A percentile compares a stretch with the other conserved stretches of the same genome.
Evolutionary conservation across 2,797 vertebrate genomes (phyloP).

Genomic region (Pseudotriccus pelzelni): DNA sequence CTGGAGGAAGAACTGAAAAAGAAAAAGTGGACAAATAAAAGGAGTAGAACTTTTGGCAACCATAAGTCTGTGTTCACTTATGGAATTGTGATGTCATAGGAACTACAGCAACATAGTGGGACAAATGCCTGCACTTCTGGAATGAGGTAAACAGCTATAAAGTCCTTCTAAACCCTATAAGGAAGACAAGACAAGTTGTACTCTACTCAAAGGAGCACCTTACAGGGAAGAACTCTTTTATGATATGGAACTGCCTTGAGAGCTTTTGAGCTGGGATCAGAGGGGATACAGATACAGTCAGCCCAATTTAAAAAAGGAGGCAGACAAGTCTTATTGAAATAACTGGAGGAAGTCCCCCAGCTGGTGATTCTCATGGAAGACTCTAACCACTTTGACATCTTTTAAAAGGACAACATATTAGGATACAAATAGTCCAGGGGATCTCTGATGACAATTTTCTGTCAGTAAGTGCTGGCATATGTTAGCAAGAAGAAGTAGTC

Average conservation of each 20-base stretch:
- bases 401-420: neutral
- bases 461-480: neutral
- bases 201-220: neutral
- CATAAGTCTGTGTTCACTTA: neutral
- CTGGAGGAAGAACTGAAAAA: neutral
- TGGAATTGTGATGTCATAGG: neutral
- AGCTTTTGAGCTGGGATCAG: neutral
- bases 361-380: fast-evolving
- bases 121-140: neutral
- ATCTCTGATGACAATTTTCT: neutral
- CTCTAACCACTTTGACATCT: neutral
- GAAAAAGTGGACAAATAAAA: neutral
- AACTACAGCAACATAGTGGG: neutral
- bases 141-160: neutral
- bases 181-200: neutral
- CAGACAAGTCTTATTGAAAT: neutral
- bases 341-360: neutral
- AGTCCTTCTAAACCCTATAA: neutral
- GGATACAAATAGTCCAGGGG: neutral
- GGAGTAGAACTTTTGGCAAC: neutral
- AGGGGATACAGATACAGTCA: neutral
- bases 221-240: neutral
- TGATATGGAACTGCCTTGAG: neutral
- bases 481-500: neutral
- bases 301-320: neutral